phyloP scores from a whole-genome alignment of 2,797 vertebrate genomes.

The Typhlichthys subterraneus region DNA sequence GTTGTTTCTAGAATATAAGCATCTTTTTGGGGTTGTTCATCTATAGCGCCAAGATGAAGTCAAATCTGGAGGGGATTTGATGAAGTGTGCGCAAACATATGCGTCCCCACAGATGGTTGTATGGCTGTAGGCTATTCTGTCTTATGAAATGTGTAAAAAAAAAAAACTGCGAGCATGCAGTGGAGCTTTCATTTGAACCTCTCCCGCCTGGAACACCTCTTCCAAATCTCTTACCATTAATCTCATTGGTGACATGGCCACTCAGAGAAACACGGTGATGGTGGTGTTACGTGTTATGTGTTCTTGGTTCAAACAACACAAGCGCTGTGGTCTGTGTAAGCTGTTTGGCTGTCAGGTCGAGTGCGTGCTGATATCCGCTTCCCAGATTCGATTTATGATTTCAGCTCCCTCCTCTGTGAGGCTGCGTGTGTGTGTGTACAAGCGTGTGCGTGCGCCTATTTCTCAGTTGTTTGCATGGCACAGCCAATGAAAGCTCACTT shows the following conservation, averaged over 20 bases:
- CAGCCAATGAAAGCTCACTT: slow-evolving; percentile 50
- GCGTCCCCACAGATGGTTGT: not conserved
- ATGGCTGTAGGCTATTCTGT: not conserved
- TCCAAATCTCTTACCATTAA: not conserved
- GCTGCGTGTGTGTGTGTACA: not conserved
- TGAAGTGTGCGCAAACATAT: not conserved
- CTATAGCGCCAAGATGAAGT: not conserved
- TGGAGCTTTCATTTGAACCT: not conserved
- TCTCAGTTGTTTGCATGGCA: slow-evolving; percentile 18
- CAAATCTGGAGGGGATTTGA: not conserved
- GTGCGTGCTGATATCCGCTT: slow-evolving; percentile 13
- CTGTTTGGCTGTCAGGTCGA: too few relatives aligned
- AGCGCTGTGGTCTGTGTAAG: not conserved
- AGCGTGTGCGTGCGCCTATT: slow-evolving; percentile 22
- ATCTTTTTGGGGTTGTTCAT: not conserved
- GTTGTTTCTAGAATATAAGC: too few relatives aligned
- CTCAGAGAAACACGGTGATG: not conserved
- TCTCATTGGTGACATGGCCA: not conserved
- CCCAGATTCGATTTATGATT: slow-evolving; percentile 29
- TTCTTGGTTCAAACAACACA: slow-evolving; percentile 5
- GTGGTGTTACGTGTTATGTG: not conserved
- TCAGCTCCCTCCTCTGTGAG: slow-evolving; percentile 19
- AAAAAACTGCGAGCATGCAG: not conserved
- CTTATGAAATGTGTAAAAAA: not conserved
- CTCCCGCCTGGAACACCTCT: not conserved